Evolutionary conservation across 1,140 invertebrate genomes (phyloP).

Genomic region (Zaprionus africanus): DNA sequence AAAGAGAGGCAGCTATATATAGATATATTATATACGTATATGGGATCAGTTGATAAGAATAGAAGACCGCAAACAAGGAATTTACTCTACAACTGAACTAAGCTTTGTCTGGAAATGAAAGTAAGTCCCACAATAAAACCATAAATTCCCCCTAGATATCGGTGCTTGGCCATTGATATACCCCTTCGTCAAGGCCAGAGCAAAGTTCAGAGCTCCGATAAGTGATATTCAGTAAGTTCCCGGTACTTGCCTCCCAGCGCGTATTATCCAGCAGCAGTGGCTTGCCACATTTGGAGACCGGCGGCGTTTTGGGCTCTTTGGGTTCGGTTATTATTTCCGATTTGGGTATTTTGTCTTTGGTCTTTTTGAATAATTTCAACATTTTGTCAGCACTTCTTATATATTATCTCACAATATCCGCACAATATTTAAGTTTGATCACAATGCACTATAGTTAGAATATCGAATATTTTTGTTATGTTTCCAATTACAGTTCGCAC

Average conservation of each 20-base stretch:
- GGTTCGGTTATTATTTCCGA: constrained; percentile 80
- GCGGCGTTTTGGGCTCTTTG: constrained; percentile 65
- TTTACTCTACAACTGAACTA: not conserved
- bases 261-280: constrained; percentile 76
- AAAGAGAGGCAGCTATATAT: not conserved
- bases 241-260: constrained; percentile 82
- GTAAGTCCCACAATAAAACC: constrained; percentile 10
- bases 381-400: constrained; percentile 48
- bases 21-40: not conserved
- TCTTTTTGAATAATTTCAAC: constrained; percentile 79
- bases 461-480: constrained; percentile 9
- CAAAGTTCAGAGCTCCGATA: constrained; percentile 13
- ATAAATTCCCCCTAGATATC: constrained; percentile 28
- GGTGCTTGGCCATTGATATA: not conserved
- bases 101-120: not conserved
- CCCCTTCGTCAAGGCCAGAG: constrained; percentile 24
- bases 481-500: not conserved
- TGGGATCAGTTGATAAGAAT: not conserved
- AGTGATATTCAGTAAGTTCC: not conserved
- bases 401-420: not conserved
- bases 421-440: not conserved
- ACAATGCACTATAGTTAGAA: constrained; percentile 4
- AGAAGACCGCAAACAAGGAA: not conserved
- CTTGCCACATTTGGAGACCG: constrained; percentile 81
- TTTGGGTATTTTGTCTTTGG: constrained; percentile 80